Evolutionary conservation across 2,797 vertebrate genomes (phyloP).

Genomic region (Sciaenops ocellatus): DNA sequence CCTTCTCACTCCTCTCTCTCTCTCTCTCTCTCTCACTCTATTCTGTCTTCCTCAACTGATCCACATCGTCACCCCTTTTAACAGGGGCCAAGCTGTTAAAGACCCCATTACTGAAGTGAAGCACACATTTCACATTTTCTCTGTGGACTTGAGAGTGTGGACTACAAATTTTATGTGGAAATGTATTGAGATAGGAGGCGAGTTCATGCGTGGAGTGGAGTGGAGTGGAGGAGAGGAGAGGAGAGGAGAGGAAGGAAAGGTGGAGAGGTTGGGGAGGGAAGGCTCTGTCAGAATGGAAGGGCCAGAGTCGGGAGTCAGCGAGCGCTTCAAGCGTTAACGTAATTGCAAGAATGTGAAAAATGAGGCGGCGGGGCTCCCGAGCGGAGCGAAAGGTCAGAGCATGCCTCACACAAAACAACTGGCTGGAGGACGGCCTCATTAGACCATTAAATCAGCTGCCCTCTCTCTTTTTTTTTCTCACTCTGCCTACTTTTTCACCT

Average conservation of each 20-base stretch:
- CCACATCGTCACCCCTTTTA: slow-evolving; percentile 85
- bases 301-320: slow-evolving; percentile 91
- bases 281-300: slow-evolving; percentile 92
- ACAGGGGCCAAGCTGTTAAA: slow-evolving; percentile 85
- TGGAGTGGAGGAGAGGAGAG: slow-evolving; percentile 75
- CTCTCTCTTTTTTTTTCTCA: slow-evolving; percentile 48
- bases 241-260: slow-evolving; percentile 76
- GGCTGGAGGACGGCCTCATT: slow-evolving; percentile 97
- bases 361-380: slow-evolving; percentile 96
- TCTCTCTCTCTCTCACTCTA: slow-evolving; percentile 35
- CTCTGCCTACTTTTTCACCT: slow-evolving; percentile 67
- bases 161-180: slow-evolving; percentile 82
- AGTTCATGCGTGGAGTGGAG: slow-evolving; percentile 75
- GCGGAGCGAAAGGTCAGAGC: slow-evolving; percentile 96
- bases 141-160: slow-evolving; percentile 73
- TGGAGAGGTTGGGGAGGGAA: slow-evolving; percentile 84
- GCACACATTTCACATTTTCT: slow-evolving; percentile 77
- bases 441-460: slow-evolving; percentile 92
- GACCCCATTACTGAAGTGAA: slow-evolving; percentile 84
- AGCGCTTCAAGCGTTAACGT: slow-evolving; percentile 99
- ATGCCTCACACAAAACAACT: slow-evolving; percentile 96
- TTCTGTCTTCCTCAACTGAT: slow-evolving; percentile 77
- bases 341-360: slow-evolving; percentile 99
- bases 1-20: slow-evolving; percentile 10
- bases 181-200: slow-evolving; percentile 73